Base-by-base conservation (phyloP, 1,140 invertebrate species). In the Pectinophora gossypiella region DNA sequence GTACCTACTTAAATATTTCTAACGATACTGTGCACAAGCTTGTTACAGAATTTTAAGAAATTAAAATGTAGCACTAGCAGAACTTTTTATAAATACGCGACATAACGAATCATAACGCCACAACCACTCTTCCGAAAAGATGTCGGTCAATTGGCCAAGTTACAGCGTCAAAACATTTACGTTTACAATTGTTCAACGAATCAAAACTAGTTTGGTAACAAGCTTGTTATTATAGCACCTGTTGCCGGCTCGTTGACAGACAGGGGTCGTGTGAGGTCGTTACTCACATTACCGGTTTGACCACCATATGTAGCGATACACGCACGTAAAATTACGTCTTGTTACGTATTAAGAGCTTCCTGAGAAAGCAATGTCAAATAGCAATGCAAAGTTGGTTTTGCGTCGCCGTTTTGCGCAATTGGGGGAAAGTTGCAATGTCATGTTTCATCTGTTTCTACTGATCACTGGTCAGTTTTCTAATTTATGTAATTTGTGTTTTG, bases 201-300 rank as follows among this genome's bases (percentile, higher is more conserved):
- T 57, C 46, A 52, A 47, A 77, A 74, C 70, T 56, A 45, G 70
- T 80, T 72, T 36, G 13, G 32, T 51, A 62, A 74, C 72, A 48
- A 56, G 72, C 73, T 72, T 60, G 53, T 57, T 49, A 56, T 59
- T 61, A 53, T 53, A 51, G 56, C 59, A 71, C 72, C 59, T 72
- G 71, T 64, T 59, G 47, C 20, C 49, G 47, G 54, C 48, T 42
- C 58, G 56, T 53, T 62, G 57, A 56, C 57, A 55, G 54, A 51
- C 54, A 40, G 50, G 70, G 76, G 64, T 78, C 72, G 60, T 46
- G 51, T 60, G 72, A 75, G 80, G 72, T 78, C 75, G 64, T 79
- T 79, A 68, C 69, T 75, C 66, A 71, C 64, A 71, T 63, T 20
- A 68, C 77, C 70, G 77, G 80, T 81, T 75, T 58, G 63, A 68